phyloP scores from a whole-genome alignment of 2,888 invertebrate genomes.

The Sycophila texana region DNA sequence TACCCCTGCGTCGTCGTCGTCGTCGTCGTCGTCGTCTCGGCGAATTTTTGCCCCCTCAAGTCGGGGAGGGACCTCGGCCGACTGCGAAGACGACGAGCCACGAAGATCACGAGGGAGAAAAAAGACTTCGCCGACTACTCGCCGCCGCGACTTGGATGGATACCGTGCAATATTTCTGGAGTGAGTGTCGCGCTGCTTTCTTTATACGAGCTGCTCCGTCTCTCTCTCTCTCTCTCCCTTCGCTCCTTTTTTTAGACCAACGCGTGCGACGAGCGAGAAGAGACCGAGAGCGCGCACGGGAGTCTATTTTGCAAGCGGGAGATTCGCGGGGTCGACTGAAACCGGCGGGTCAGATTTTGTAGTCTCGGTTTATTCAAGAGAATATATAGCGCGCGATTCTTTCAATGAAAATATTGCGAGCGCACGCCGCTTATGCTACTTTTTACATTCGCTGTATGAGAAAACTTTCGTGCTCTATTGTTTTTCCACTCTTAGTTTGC shows the following conservation, averaged over 20 bases:
- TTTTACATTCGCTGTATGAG: too few relatives aligned
- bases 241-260: slow-evolving; percentile 21
- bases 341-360: too few relatives aligned
- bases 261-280: background rate
- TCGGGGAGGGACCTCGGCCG: background rate
- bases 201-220: background rate
- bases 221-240: too few relatives aligned
- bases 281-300: background rate
- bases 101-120: slow-evolving; percentile 6
- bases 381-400: too few relatives aligned
- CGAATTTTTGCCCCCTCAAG: background rate
- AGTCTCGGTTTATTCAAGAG: too few relatives aligned
- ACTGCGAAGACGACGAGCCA: background rate
- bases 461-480: too few relatives aligned
- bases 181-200: slow-evolving; percentile 65
- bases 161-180: slow-evolving; percentile 76
- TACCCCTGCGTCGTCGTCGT: background rate
- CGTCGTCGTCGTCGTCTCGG: background rate
- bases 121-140: slow-evolving; percentile 36
- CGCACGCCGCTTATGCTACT: too few relatives aligned
- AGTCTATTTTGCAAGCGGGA: slow-evolving; percentile 11
- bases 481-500: too few relatives aligned
- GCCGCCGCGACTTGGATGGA: slow-evolving; percentile 72
- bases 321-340: too few relatives aligned
- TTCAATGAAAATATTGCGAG: too few relatives aligned